Evolutionary conservation across 2,113 vertebrate species (phyloP).

Genomic region (Chaetorhynchus papuensis): DNA sequence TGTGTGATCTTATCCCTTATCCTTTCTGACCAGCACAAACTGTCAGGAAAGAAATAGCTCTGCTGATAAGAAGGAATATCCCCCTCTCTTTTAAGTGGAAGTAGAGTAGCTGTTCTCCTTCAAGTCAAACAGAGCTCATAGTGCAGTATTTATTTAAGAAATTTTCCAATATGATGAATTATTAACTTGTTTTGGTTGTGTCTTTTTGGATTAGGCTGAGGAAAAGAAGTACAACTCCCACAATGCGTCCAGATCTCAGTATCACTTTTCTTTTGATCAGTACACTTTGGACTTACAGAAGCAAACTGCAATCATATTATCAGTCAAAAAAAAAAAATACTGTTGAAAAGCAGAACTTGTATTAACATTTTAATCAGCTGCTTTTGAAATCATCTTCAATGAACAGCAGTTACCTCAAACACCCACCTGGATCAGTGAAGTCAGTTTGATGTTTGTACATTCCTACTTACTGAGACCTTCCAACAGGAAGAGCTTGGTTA

Average conservation of each 20-base stretch:
- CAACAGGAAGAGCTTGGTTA: neutral
- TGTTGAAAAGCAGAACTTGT: neutral
- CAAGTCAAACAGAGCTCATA: neutral
- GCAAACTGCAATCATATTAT: neutral
- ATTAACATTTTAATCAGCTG: neutral
- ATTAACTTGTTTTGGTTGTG: constrained; percentile 3
- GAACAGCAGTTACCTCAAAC: neutral
- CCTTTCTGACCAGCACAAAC: neutral
- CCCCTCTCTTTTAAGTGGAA: neutral
- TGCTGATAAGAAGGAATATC: constrained; percentile 10
- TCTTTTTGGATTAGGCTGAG: neutral
- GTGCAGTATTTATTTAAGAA: constrained; percentile 10
- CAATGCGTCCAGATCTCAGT: neutral
- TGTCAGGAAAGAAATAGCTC: neutral
- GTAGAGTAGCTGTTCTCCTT: neutral
- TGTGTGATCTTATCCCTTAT: constrained; percentile 11
- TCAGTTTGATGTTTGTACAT: neutral
- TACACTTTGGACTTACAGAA: neutral
- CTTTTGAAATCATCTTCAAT: neutral
- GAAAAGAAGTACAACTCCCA: neutral
- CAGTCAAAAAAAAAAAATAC: neutral
- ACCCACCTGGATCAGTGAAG: neutral
- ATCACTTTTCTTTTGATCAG: neutral
- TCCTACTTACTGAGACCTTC: neutral
- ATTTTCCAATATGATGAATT: neutral